Base-by-base conservation (phyloP, 92 coral and sea anemone species). In the Heliopora coerulea region DNA sequence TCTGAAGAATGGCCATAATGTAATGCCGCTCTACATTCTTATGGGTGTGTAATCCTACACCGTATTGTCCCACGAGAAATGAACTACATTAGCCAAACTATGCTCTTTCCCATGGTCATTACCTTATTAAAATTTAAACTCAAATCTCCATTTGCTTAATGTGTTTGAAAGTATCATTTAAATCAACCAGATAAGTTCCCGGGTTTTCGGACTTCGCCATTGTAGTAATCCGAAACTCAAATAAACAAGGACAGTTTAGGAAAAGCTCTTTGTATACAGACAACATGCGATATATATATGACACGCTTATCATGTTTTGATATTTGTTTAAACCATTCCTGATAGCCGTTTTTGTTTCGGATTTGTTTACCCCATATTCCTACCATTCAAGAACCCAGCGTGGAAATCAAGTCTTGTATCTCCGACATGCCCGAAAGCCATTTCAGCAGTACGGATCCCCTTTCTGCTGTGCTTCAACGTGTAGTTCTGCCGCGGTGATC, bases 121-220 rank as follows among this genome's bases (percentile, higher is more conserved):
- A 67, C 24, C 74, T 67, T 67, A 67, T 67, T 67, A 67, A 48
- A 67, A 67, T 33, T 30, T 67, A 46, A 67, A 48, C 26, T 20
- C 5, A 67, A 67, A 20, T 67, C 74, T 56, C 26, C 27, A 41
- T 67, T 67, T 67, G 58, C 48, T 67, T 48, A 41, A 41, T 56
- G 37, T 67, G 20, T 67, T 67, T 26, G 5, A 29, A 67, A 27
- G 29, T 27, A 56, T 49, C 40, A 65, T 65, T 44, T 26, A 67
- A 44, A 48, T 67, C 18, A 49, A 24, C 74, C 17, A 67, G 52
- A 46, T n/a, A 2, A 15, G 52, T 46, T 46, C 14, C 52, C 52
- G 2, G 15, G 52, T 8, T 66, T 27, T 29, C 59, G 24, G 58
- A 3, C 8, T 23, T 67, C 30, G 44, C 54, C 37, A 25, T 24